Percentiles rank a stretch among this genome's conserved stretches.
Conservation (phyloP, 1,140 invertebrate species). For the Procambarus clarkii region DNA sequence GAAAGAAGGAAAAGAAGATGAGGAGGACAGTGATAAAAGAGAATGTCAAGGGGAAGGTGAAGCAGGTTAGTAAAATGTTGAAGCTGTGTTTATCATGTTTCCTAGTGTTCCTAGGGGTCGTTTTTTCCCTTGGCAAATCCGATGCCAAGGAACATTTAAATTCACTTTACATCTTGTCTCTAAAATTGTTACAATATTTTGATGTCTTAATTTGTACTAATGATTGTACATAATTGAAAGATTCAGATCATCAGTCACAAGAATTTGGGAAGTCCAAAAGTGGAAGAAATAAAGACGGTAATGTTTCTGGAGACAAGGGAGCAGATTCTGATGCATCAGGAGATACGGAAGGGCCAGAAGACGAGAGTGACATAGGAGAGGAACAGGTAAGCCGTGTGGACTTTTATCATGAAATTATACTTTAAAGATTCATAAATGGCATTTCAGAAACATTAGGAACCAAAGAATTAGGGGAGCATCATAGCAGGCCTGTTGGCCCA, state of each 20-base stretch:
- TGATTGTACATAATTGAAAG: not conserved
- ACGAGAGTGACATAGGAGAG: constrained; percentile 74
- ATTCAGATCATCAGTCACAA: not conserved
- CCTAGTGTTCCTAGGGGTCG: too few species aligned
- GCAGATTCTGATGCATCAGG: constrained; percentile 78
- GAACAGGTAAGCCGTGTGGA: constrained; percentile 4
- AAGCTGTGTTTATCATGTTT: too few species aligned
- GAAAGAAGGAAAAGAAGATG: not conserved
- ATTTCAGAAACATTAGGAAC: too few species aligned
- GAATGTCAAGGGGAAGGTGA: not conserved
- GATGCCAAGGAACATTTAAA: too few species aligned
- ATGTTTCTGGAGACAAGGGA: constrained; percentile 8
- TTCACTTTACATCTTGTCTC: too few species aligned
- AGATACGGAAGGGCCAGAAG: constrained; percentile 85
- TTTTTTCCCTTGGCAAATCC: too few species aligned
- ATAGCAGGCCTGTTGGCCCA: too few species aligned
- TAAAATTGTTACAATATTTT: too few species aligned
- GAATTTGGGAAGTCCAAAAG: not conserved
- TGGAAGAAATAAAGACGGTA: not conserved
- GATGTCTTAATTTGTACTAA: too few species aligned
- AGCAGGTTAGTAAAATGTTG: not conserved
- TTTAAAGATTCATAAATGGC: too few species aligned
- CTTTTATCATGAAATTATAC: too few species aligned
- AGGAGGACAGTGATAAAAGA: not conserved
- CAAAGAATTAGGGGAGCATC: too few species aligned